Evolutionary conservation across 2,113 vertebrate species (phyloP).

Genomic region (Dromaius novaehollandiae): DNA sequence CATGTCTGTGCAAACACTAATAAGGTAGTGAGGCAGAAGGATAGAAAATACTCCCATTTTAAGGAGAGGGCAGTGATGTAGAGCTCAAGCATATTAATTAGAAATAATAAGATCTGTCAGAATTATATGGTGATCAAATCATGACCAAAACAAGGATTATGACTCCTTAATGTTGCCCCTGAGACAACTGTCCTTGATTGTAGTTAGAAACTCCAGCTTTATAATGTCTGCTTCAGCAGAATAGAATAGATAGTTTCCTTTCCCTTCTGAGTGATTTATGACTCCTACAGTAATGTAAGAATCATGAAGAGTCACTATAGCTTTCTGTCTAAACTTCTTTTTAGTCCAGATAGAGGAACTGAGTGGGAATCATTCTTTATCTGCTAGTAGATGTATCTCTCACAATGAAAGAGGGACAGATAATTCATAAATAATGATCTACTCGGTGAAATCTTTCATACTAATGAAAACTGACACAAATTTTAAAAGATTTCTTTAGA

Average conservation of each 20-base stretch:
- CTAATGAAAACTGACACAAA: neutral
- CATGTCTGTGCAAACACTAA: neutral
- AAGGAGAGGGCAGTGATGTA: neutral
- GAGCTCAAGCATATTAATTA: neutral
- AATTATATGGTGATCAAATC: neutral
- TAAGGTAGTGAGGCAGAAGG: accelerated
- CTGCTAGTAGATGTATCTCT: neutral
- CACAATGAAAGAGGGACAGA: neutral
- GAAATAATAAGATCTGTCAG: neutral
- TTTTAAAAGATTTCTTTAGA: neutral
- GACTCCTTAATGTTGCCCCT: neutral
- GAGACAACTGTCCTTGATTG: neutral
- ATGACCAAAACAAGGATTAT: neutral
- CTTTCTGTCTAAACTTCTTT: neutral
- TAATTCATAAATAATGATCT: neutral
- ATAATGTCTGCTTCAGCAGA: neutral
- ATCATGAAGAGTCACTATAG: neutral
- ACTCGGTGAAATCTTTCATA: neutral
- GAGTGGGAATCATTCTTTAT: neutral
- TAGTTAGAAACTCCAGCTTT: neutral
- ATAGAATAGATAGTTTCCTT: neutral
- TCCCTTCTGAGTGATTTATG: neutral
- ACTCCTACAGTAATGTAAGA: neutral
- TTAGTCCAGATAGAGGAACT: neutral
- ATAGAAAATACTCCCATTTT: accelerated